Evolutionary conservation across 2,888 invertebrate species (phyloP).

Genomic region (Hyposoter didymator): DNA sequence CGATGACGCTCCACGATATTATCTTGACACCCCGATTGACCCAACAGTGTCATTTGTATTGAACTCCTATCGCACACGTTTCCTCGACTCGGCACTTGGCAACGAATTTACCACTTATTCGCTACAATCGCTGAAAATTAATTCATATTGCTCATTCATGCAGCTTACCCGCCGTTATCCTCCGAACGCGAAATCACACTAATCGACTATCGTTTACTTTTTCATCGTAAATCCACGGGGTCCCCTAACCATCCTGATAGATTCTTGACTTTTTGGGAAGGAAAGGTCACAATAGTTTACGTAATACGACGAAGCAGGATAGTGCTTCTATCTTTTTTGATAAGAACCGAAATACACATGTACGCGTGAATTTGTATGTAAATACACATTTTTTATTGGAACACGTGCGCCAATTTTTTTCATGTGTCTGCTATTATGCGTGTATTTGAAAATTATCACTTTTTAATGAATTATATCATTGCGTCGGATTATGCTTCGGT

Average conservation of each 20-base stretch:
- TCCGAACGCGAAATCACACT: neutral
- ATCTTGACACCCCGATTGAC: constrained; percentile 47
- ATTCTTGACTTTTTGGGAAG: constrained; percentile 45
- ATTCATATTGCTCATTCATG: neutral
- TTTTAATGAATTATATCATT: constrained; percentile 5
- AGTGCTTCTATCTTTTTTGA: neutral
- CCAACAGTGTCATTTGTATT: constrained; percentile 30
- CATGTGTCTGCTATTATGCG: neutral
- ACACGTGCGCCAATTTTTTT: neutral
- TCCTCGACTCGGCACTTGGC: constrained; percentile 1
- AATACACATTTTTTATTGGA: neutral
- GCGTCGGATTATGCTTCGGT: neutral
- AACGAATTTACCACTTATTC: neutral
- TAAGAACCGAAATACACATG: neutral
- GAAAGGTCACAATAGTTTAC: constrained; percentile 55
- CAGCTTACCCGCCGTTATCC: neutral
- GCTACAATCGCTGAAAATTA: neutral
- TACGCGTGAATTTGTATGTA: neutral
- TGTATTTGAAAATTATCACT: neutral
- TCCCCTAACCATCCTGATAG: constrained; percentile 21
- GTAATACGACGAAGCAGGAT: constrained; percentile 49
- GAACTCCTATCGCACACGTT: constrained; percentile 5
- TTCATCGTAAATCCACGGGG: neutral
- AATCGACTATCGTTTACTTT: constrained; percentile 14
- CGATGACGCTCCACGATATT: constrained; percentile 41